Evolutionary conservation across 2,888 invertebrate species (phyloP).

Genomic region (Leptopilina myrica): DNA sequence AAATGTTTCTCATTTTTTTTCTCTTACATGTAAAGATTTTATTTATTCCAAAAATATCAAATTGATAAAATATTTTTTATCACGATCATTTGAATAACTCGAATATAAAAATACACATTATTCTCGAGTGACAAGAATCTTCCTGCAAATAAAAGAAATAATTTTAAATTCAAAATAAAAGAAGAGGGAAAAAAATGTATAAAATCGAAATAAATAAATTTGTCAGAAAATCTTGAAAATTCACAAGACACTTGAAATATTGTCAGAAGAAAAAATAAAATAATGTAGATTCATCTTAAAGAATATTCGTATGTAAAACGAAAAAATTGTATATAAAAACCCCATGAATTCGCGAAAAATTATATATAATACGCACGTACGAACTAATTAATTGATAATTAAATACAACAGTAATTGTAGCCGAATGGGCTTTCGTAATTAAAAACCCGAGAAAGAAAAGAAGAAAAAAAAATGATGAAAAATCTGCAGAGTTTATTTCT

Average conservation of each 20-base stretch:
- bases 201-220: neutral
- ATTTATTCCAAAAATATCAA: neutral
- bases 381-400: conserved; percentile 15
- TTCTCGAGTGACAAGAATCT: too few relatives aligned
- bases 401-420: conserved; percentile 22
- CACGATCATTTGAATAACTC: too few relatives aligned
- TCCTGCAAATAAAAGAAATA: neutral
- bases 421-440: conserved; percentile 37
- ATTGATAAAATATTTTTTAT: neutral
- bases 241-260: neutral
- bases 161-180: too few relatives aligned
- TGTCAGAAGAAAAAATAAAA: neutral
- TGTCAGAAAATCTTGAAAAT: neutral
- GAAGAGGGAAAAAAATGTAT: too few relatives aligned
- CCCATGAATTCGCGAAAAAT: conserved; percentile 10
- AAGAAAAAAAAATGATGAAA: conserved; percentile 1
- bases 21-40: neutral
- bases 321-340: neutral
- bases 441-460: neutral
- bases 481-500: conserved; percentile 32
- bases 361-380: conserved; percentile 24
- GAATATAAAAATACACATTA: too few relatives aligned
- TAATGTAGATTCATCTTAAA: neutral
- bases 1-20: neutral
- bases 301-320: neutral